phyloP scores from a whole-genome alignment of 1,140 invertebrate genomes.

The Platyscapa corneri region DNA sequence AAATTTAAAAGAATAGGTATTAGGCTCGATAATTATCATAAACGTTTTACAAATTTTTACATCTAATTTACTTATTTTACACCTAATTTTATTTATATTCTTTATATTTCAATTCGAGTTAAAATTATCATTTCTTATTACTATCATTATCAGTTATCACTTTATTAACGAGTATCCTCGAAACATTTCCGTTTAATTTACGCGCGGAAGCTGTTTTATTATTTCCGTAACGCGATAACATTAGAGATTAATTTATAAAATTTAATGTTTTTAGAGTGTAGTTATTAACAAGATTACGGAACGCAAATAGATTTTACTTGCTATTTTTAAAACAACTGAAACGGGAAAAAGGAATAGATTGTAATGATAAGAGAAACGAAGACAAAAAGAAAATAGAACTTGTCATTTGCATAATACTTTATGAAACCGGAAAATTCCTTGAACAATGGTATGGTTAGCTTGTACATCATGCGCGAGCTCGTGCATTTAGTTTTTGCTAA shows the following conservation, averaged over 20 bases:
- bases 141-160: background rate
- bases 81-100: too few species aligned
- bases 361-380: background rate
- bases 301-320: background rate
- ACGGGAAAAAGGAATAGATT: background rate
- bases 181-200: background rate
- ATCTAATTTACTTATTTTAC: too few species aligned
- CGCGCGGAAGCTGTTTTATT: background rate
- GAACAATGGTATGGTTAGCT: constrained; percentile 28
- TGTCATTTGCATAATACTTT: constrained; percentile 35
- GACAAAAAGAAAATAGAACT: background rate
- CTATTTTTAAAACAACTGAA: background rate
- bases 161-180: background rate
- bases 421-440: constrained; percentile 6
- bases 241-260: background rate
- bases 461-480: too few species aligned
- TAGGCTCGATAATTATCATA: too few species aligned
- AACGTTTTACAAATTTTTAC: too few species aligned
- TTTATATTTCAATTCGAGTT: background rate
- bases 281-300: background rate
- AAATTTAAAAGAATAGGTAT: too few species aligned
- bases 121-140: background rate
- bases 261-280: background rate
- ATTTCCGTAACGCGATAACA: background rate
- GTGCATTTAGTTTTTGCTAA: constrained; percentile 32